Conservation (phyloP, 2,113 vertebrate genomes). For the Pungitius pungitius region DNA sequence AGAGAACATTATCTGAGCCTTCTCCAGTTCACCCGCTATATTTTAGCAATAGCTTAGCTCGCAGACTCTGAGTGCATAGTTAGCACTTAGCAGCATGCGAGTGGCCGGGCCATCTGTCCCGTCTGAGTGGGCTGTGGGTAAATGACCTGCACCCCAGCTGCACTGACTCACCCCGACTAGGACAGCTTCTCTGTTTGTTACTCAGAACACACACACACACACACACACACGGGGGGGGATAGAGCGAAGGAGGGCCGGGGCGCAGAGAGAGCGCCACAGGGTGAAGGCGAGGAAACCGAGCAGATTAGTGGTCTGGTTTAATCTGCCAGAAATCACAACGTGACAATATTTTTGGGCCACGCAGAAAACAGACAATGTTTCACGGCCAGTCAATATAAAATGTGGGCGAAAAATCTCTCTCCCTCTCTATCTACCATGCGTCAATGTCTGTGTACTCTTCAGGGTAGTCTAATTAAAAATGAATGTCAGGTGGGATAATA, state of each 20-base stretch:
- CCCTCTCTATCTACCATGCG: conserved; percentile 28
- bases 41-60: conserved; percentile 55
- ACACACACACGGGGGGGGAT: conserved; percentile 19
- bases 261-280: not conserved
- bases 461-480: conserved; percentile 10
- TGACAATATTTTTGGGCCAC: conserved; percentile 20
- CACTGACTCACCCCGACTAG: conserved; percentile 72
- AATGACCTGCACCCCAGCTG: conserved; percentile 78
- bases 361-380: conserved; percentile 13
- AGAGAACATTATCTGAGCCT: not conserved
- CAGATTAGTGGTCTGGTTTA: conserved; percentile 38
- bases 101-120: conserved; percentile 70
- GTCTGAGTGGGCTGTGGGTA: conserved; percentile 70
- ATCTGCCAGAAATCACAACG: conserved; percentile 39
- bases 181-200: conserved; percentile 71
- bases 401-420: not conserved
- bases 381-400: conserved; percentile 31
- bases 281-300: conserved; percentile 7
- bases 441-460: conserved; percentile 28
- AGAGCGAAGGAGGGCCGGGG: conserved; percentile 8
- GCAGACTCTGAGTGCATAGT: conserved; percentile 38
- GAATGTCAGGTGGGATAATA: conserved; percentile 12
- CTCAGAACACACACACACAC: conserved; percentile 30
- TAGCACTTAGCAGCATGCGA: conserved; percentile 59
- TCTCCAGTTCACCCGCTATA: conserved; percentile 9